Percentiles rank a stretch among this genome's conserved stretches.
Evolutionary conservation across 2,113 vertebrate genomes (phyloP).

Genomic region (Tringa solitaria): DNA sequence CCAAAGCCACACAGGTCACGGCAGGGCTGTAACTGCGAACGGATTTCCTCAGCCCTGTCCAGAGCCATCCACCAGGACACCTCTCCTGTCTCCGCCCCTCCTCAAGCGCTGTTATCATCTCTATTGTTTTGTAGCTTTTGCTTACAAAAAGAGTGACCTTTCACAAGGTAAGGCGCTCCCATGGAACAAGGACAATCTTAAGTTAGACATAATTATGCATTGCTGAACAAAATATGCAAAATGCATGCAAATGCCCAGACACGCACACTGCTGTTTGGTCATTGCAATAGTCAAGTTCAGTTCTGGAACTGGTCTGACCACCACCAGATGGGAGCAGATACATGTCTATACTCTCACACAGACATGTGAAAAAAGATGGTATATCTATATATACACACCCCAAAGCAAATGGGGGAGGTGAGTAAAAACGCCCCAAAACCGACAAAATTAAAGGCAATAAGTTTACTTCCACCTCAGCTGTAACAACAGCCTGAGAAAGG

Average conservation of each 20-base stretch:
- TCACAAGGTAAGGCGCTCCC: neutral
- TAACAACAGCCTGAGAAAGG: neutral
- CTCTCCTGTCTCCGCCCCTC: neutral
- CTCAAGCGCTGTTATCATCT: rapidly evolving
- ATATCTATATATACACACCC: neutral
- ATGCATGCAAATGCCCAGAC: neutral
- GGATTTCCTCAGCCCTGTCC: slow-evolving; percentile 33
- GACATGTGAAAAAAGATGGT: neutral
- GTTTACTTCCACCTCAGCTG: slow-evolving; percentile 1
- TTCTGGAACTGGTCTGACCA: neutral
- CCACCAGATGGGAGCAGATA: neutral
- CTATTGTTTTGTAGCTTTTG: neutral
- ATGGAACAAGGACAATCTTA: neutral
- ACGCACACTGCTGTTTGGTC: neutral
- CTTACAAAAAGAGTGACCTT: neutral
- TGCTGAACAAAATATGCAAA: neutral
- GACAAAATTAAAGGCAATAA: slow-evolving; percentile 17
- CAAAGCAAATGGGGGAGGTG: slow-evolving; percentile 20
- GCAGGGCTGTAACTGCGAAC: neutral
- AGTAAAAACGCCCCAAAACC: slow-evolving; percentile 14
- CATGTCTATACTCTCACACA: neutral
- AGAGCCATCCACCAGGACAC: neutral
- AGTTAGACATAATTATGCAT: neutral
- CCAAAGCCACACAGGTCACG: neutral
- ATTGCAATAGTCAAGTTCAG: neutral